phyloP scores from a whole-genome alignment of 1,140 invertebrate genomes.

The Drosophila auraria region DNA sequence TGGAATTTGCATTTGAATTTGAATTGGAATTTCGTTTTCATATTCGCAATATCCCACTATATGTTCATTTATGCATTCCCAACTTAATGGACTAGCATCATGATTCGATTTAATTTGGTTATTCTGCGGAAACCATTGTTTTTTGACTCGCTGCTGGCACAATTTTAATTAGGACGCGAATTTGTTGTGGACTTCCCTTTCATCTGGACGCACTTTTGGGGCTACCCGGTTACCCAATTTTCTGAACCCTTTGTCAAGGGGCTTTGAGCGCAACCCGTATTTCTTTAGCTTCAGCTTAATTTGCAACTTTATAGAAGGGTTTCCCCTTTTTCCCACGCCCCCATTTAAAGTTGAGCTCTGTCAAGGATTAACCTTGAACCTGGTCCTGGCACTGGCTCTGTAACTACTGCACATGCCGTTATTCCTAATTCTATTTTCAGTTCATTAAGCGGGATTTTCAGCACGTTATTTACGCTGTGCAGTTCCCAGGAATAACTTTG shows the following conservation, averaged over 20 bases:
- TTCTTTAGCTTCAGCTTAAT: constrained; percentile 17
- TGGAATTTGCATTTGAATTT: constrained; percentile 39
- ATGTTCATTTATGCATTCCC: too few relatives aligned
- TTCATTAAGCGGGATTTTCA: constrained; percentile 77
- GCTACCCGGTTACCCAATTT: constrained; percentile 6
- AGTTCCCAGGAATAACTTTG: constrained; percentile 58
- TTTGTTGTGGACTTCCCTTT: constrained; percentile 18
- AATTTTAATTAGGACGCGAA: constrained; percentile 41
- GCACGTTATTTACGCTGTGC: constrained; percentile 59
- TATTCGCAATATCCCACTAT: constrained; percentile 14
- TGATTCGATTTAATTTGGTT: constrained; percentile 48
- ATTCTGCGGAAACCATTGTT: constrained; percentile 15
- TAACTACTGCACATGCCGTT: constrained; percentile 45
- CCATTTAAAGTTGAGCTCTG: constrained; percentile 43
- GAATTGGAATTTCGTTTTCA: constrained; percentile 14
- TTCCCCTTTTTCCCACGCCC: background rate
- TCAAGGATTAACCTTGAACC: constrained; percentile 63
- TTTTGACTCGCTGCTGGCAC: constrained; percentile 16
- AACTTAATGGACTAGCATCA: constrained; percentile 14
- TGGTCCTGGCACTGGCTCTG: constrained; percentile 14
- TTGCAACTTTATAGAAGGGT: constrained; percentile 34
- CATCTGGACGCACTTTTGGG: constrained; percentile 19
- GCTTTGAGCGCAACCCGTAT: background rate
- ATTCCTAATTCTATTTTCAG: constrained; percentile 74
- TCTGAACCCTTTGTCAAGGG: constrained; percentile 4